A percentile compares a stretch with the other conserved stretches of the same genome.
Evolutionary conservation across 2,888 invertebrate genomes (phyloP).

Genomic region (Lasioglossum oenotherae): DNA sequence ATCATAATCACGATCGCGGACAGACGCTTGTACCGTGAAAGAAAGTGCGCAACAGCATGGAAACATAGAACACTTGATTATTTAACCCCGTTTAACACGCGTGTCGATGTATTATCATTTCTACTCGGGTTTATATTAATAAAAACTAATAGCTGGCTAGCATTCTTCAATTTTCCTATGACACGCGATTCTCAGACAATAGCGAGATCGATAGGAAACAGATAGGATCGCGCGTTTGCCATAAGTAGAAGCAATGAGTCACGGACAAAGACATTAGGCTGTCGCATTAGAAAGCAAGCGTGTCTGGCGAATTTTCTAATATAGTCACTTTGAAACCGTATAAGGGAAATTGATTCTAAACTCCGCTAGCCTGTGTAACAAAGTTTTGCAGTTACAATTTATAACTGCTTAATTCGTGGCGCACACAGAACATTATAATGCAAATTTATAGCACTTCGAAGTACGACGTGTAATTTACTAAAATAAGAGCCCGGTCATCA

Average conservation of each 20-base stretch:
- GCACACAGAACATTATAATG: not conserved
- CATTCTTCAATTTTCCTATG: not conserved
- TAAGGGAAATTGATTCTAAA: not conserved
- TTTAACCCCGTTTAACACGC: not conserved
- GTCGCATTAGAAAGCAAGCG: not conserved
- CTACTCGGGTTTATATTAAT: not conserved
- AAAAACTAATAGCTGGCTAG: not conserved
- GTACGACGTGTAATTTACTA: not conserved
- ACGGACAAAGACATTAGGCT: not conserved
- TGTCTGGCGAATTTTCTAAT: not conserved
- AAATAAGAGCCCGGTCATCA: not conserved
- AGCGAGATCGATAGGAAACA: not conserved
- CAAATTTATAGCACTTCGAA: not conserved
- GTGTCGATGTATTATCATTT: not conserved
- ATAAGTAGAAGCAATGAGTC: not conserved
- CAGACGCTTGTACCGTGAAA: not conserved
- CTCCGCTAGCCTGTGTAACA: not conserved
- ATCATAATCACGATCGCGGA: not conserved
- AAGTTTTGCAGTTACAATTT: not conserved
- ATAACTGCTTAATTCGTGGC: not conserved
- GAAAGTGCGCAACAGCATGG: not conserved
- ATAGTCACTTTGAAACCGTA: not conserved
- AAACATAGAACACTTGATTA: not conserved
- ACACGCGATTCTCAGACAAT: not conserved
- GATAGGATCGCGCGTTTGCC: not conserved